Conservation (phyloP, 1,140 invertebrate species). For the Maconellicoccus hirsutus region DNA sequence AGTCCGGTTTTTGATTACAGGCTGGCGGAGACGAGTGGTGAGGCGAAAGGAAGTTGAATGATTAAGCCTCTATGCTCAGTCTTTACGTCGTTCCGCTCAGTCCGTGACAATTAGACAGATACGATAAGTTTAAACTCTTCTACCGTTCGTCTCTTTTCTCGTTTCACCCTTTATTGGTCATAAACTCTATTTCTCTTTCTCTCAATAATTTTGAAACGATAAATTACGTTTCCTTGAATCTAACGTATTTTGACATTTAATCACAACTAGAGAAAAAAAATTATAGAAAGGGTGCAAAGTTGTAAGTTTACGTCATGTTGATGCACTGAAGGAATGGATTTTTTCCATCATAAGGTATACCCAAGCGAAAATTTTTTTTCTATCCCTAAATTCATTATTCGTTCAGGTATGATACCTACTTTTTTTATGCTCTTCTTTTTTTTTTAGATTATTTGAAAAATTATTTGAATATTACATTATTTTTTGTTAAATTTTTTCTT, state of each 20-base stretch:
- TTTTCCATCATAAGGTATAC: too few species aligned
- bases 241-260: neutral
- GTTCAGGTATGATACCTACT: too few species aligned
- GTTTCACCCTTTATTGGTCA: neutral
- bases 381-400: too few species aligned
- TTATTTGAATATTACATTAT: too few species aligned
- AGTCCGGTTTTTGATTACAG: conserved; percentile 9
- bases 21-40: conserved; percentile 18
- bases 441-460: too few species aligned
- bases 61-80: conserved; percentile 30
- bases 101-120: conserved; percentile 32
- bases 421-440: too few species aligned
- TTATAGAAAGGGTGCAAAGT: too few species aligned
- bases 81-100: conserved; percentile 28
- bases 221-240: neutral
- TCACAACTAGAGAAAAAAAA: neutral
- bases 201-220: neutral
- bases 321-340: too few species aligned
- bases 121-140: conserved; percentile 26
- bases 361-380: too few species aligned
- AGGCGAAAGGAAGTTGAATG: conserved; percentile 26
- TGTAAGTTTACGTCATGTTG: too few species aligned
- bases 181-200: conserved; percentile 28
- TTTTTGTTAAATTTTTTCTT: too few species aligned
- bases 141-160: conserved; percentile 22